Percentiles rank a stretch among this genome's conserved stretches.
Conservation (phyloP, 1,140 invertebrate species). For the Babylonia areolata region DNA sequence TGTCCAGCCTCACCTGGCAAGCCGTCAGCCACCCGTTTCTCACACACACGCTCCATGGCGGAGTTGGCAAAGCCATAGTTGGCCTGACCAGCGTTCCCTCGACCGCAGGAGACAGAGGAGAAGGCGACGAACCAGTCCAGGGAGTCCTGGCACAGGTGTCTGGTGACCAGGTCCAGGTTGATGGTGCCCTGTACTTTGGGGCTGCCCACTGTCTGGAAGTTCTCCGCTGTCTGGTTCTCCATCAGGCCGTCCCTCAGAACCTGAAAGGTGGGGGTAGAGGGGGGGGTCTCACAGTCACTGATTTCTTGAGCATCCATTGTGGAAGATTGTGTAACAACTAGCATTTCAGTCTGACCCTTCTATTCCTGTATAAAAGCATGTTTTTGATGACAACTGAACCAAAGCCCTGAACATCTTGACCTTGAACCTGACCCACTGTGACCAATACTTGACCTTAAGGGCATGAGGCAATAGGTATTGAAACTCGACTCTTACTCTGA, state of each 20-base stretch:
- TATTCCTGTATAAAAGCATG: no score
- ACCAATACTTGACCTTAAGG: no score
- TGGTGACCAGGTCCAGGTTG: slow-evolving; percentile 84
- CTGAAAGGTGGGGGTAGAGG: slow-evolving; percentile 61
- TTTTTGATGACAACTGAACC: no score
- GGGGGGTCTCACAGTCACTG: no score
- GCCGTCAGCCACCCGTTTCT: slow-evolving; percentile 86
- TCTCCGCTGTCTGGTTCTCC: slow-evolving; percentile 89
- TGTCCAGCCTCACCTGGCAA: slow-evolving; percentile 79
- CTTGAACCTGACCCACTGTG: no score
- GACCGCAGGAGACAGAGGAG: slow-evolving; percentile 94
- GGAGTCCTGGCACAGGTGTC: slow-evolving; percentile 80
- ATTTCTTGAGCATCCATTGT: no score
- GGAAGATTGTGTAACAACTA: no score
- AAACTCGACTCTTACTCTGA: no score
- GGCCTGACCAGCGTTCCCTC: slow-evolving; percentile 94
- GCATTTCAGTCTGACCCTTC: no score
- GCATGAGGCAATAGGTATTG: no score
- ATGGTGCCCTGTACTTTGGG: slow-evolving; percentile 83
- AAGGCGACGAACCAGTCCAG: slow-evolving; percentile 93
- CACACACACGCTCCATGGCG: slow-evolving; percentile 95
- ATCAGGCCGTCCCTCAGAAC: slow-evolving; percentile 90
- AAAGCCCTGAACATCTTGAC: no score
- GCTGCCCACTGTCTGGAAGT: slow-evolving; percentile 84
- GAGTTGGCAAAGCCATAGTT: slow-evolving; percentile 98